Evolutionary conservation across 2,797 vertebrate species (phyloP).

Genomic region (Gouania willdenowi): DNA sequence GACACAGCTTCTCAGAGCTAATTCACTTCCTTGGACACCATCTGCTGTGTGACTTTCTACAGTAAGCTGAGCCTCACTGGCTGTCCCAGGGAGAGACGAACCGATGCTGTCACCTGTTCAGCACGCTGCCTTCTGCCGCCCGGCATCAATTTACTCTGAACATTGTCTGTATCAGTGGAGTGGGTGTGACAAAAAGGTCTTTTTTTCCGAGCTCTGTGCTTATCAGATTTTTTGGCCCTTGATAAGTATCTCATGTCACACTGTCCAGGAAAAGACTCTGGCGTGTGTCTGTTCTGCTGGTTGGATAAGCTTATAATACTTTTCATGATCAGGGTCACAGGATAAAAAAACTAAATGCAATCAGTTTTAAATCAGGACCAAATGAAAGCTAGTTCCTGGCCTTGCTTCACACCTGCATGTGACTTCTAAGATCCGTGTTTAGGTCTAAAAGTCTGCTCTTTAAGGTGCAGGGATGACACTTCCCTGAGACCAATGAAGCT

Average conservation of each 20-base stretch:
- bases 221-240: constrained; percentile 40
- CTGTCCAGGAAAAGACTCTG: constrained; percentile 1
- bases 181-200: constrained; percentile 27
- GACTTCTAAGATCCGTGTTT: no score
- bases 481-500: no score
- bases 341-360: no score
- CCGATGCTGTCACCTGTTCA: constrained; percentile 64
- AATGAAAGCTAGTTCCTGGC: no score
- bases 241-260: constrained; percentile 18
- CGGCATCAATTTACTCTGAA: constrained; percentile 51
- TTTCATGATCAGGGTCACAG: no score
- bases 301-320: no score
- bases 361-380: no score
- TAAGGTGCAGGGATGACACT: no score
- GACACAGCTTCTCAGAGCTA: constrained; percentile 52
- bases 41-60: constrained; percentile 69
- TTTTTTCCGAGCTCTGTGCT: constrained; percentile 43
- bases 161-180: background rate
- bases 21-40: constrained; percentile 72
- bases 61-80: constrained; percentile 60
- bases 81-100: constrained; percentile 29
- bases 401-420: no score
- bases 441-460: no score
- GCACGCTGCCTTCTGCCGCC: constrained; percentile 51
- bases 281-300: background rate